Evolutionary conservation across 2,888 invertebrate species (phyloP), one percentile per base, ranked within the genome.

Genomic region (Leptinotarsa haldemani): DNA sequence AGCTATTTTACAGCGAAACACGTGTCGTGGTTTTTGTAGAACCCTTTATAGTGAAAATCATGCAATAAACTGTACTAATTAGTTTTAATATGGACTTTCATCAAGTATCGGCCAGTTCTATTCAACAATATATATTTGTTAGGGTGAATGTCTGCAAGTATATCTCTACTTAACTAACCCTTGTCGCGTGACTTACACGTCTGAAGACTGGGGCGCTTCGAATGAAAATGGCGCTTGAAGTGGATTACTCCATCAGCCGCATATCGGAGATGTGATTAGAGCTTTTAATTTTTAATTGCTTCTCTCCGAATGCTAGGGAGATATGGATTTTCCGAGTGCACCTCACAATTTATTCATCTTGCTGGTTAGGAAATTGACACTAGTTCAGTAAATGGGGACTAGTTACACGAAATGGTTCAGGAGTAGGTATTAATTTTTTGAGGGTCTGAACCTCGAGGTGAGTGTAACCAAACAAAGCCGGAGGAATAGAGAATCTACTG

Each of bases 181-280:
- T 15, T 25, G 25, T 30, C 61, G 61, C 30, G 40, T 61, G 61
- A 61, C 40, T n/a, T 61, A 25, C 61, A 40, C 40, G 61, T 61
- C 61, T 30, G 61, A 40, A 16, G 40, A 61, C 15, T 40, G 16
- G 40, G 30, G n/a, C 18, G 3, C 61, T 30, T 18, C 40, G 18
- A 7, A n/a, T 30, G 61, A 61, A 61, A 61, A 40, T 40, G 61
- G 30, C 61, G 25, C 61, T n/a, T 25, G n/a, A 30, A 61, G 61
- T 61, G 61, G 30, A 61, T 61, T 61, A 61, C n/a, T 61, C 61
- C 61, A 61, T 61, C 61, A 61, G 61, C 61, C 61, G 40, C 40
- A 61, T 58, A n/a, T 61, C 40, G 61, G 61, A 61, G 18, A 25
- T 61, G 56, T 56, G 56, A 56, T 56, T 56, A 56, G 56, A 56